Conservation (phyloP, 1,140 invertebrate genomes). For the Drosophila grimshawi region DNA sequence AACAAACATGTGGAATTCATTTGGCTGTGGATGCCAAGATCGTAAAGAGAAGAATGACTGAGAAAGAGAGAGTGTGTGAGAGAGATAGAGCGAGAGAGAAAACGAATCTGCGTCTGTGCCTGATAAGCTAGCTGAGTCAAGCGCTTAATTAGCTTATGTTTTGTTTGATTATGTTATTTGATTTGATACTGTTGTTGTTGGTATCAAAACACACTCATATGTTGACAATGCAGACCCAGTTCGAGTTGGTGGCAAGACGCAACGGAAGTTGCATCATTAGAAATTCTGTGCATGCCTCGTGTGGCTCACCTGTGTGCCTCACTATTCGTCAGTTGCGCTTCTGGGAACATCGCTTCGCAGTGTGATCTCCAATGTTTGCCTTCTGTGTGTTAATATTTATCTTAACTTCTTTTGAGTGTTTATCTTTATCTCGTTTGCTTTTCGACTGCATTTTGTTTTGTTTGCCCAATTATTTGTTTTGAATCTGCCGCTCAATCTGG, state of each 20-base stretch:
- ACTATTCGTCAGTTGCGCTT: conserved; percentile 35
- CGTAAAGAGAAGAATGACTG: conserved; percentile 1
- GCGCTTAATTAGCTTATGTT: conserved; percentile 42
- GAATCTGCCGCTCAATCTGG: conserved; percentile 23
- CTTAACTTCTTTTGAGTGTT: conserved; percentile 15
- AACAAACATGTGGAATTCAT: conserved; percentile 33
- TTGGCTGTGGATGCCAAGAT: conserved; percentile 39
- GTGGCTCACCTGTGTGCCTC: conserved; percentile 45
- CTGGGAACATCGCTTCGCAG: conserved; percentile 4
- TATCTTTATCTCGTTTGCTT: background rate
- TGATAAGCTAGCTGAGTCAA: conserved; percentile 57
- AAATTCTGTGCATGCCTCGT: conserved; percentile 58
- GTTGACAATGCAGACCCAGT: background rate
- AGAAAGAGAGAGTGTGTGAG: background rate
- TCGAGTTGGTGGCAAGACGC: conserved; percentile 2
- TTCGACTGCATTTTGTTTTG: conserved; percentile 21
- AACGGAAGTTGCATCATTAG: conserved; percentile 74
- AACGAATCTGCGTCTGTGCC: conserved; percentile 10
- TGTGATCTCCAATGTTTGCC: conserved; percentile 5
- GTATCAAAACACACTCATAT: background rate
- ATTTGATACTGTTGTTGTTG: conserved; percentile 7
- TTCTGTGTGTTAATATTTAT: conserved; percentile 26
- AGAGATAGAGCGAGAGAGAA: conserved; percentile 7
- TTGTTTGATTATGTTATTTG: conserved; percentile 50
- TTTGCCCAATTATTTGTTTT: conserved; percentile 46